Conservation (phyloP, 2,888 invertebrate genomes). For the Arrhopalites spinosus region DNA sequence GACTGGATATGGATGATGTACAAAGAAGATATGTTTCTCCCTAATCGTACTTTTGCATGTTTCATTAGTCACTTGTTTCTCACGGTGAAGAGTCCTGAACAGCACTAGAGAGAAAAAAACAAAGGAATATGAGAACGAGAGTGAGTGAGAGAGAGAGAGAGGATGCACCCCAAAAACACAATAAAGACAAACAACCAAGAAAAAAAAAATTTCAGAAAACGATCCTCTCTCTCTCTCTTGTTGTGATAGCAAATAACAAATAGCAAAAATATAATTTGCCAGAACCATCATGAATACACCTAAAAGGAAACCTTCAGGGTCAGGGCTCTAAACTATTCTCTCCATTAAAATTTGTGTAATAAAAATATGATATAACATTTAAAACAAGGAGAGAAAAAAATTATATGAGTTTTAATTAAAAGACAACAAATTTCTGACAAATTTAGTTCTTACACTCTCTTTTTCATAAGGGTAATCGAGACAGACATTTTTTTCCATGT, state of each 20-base stretch:
- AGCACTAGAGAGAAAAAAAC: neutral
- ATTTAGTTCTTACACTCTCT: too few relatives aligned
- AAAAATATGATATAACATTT: too few relatives aligned
- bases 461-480: too few relatives aligned
- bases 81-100: constrained; percentile 30
- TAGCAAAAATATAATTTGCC: constrained; percentile 16
- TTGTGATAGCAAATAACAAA: neutral
- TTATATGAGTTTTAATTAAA: too few relatives aligned
- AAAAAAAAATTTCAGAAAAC: neutral
- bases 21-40: neutral
- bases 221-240: neutral
- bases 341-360: too few relatives aligned
- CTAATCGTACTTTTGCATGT: constrained; percentile 43
- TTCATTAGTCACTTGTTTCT: constrained; percentile 40
- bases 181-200: neutral
- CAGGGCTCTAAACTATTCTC: too few relatives aligned
- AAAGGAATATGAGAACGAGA: neutral
- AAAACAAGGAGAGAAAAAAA: too few relatives aligned
- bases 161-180: neutral
- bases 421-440: too few relatives aligned
- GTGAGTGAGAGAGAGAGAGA: neutral
- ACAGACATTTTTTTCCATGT: too few relatives aligned
- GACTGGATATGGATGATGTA: neutral
- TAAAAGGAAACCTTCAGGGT: too few relatives aligned
- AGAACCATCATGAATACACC: neutral